Conservation (phyloP, 2,888 invertebrate genomes). For the Tribolium freemani region DNA sequence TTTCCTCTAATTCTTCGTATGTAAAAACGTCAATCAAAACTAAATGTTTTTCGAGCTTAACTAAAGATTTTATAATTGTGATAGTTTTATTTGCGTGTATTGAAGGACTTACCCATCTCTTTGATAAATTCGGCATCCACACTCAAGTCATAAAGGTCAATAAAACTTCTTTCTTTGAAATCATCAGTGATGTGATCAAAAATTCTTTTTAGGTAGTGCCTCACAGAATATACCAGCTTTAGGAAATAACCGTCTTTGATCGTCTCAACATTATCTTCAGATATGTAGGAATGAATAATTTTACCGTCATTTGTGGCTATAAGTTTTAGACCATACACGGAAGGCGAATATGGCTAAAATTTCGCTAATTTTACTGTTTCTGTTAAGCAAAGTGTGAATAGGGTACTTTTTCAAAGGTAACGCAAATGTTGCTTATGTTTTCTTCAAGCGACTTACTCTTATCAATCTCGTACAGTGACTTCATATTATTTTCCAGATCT, state of each 20-base stretch:
- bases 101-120: conserved; percentile 55
- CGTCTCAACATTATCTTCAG: conserved; percentile 58
- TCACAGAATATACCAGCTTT: conserved; percentile 60
- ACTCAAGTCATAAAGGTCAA: conserved; percentile 56
- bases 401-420: conserved; percentile 50
- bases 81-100: not conserved
- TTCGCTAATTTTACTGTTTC: not conserved
- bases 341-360: conserved; percentile 52
- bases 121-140: conserved; percentile 62
- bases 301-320: conserved; percentile 52
- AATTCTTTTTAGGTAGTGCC: conserved; percentile 57
- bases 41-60: conserved; percentile 42
- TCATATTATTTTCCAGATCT: conserved; percentile 53
- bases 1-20: conserved; percentile 42
- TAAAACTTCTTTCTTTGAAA: conserved; percentile 48
- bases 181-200: conserved; percentile 52
- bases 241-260: conserved; percentile 62
- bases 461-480: conserved; percentile 57
- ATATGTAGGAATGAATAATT: conserved; percentile 54
- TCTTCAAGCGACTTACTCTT: conserved; percentile 53
- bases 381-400: not conserved
- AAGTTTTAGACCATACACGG: conserved; percentile 60
- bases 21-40: conserved; percentile 48
- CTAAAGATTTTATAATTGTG: conserved; percentile 42
- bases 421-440: conserved; percentile 53